Conservation (phyloP, 30 jellyfish, hydroid and myxozoan species). For the Aurelia aurita region DNA sequence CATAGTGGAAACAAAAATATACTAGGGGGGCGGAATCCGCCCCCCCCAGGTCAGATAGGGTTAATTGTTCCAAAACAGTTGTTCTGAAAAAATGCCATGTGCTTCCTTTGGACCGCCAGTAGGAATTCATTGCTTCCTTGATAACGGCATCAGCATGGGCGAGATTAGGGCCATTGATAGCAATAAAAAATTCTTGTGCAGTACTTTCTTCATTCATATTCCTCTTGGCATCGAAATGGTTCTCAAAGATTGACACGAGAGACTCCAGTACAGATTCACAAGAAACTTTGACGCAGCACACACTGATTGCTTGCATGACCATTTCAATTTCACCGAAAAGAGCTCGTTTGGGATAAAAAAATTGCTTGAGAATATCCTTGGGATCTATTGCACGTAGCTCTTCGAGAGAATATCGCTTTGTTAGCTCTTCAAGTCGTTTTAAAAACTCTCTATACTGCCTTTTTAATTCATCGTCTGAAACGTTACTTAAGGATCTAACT, state of each 20-base stretch:
- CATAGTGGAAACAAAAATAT: too few relatives aligned
- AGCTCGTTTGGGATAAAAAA: slow-evolving; percentile 8
- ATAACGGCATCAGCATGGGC: slow-evolving; percentile 35
- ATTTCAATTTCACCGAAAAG: background rate
- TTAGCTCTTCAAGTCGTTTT: background rate
- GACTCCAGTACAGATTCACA: too few relatives aligned
- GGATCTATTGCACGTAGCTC: slow-evolving; percentile 9
- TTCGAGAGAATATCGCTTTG: slow-evolving; percentile 13
- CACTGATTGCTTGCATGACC: too few relatives aligned
- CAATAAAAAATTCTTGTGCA: too few relatives aligned
- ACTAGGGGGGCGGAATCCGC: too few relatives aligned
- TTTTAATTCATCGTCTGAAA: too few relatives aligned
- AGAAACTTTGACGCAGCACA: too few relatives aligned
- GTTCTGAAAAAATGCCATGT: slow-evolving; percentile 17
- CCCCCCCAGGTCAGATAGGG: too few relatives aligned
- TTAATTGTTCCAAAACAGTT: slow-evolving; percentile 15
- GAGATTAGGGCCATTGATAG: slow-evolving; percentile 29
- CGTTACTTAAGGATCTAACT: too few relatives aligned
- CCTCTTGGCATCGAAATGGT: too few relatives aligned
- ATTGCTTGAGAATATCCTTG: slow-evolving; percentile 1
- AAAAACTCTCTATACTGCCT: background rate
- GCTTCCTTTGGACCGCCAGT: background rate
- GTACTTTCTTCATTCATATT: too few relatives aligned
- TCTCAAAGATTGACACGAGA: too few relatives aligned
- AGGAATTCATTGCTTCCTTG: slow-evolving; percentile 25